Evolutionary conservation across 2,113 vertebrate genomes (phyloP).

Genomic region (Nyctereutes procyonoides): DNA sequence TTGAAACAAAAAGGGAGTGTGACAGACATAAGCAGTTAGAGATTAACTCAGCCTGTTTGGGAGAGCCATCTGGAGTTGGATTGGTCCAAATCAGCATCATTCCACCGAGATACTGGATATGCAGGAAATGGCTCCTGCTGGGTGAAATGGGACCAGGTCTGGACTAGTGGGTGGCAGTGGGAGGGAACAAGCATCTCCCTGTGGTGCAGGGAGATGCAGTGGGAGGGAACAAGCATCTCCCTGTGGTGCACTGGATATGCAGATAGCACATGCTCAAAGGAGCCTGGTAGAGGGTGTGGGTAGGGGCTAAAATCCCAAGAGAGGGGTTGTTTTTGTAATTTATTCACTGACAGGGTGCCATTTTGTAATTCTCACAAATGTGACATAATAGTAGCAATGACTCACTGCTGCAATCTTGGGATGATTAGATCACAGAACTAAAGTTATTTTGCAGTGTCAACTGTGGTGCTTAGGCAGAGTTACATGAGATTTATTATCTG

Average conservation of each 20-base stretch:
- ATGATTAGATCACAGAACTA: neutral
- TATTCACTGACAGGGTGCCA: neutral
- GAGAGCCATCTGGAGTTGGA: neutral
- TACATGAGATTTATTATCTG: neutral
- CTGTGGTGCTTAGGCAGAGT: neutral
- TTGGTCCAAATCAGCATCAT: neutral
- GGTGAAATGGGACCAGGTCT: neutral
- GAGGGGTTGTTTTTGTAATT: neutral
- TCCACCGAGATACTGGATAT: neutral
- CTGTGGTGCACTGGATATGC: rapidly evolving
- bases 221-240: neutral
- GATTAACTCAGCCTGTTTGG: neutral
- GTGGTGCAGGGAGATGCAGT: rapidly evolving
- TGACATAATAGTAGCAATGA: neutral
- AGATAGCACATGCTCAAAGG: neutral
- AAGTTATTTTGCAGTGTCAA: neutral
- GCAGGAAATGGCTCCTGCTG: neutral
- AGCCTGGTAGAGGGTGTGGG: neutral
- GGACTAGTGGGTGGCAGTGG: neutral
- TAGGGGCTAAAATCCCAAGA: neutral
- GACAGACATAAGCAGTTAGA: neutral
- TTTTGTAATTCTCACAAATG: conserved; percentile 17
- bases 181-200: neutral
- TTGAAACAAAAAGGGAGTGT: neutral
- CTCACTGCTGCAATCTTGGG: neutral